Evolutionary conservation across 30 jellyfish, hydroid and myxozoan species (phyloP).

Genomic region (Mastigias papua): DNA sequence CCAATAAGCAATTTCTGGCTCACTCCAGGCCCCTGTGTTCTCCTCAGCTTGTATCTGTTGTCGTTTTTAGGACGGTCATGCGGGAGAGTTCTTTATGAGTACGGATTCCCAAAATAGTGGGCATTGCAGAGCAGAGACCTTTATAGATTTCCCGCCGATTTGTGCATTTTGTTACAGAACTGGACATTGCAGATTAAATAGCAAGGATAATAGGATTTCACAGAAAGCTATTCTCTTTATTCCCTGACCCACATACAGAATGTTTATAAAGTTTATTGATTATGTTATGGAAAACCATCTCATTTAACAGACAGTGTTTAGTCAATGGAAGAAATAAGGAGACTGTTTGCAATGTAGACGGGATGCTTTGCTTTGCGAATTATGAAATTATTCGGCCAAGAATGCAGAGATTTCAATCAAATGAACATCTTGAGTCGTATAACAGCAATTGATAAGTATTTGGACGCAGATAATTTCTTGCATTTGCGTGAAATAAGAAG

Average conservation of each 20-base stretch:
- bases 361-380: constrained; percentile 9
- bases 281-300: constrained; percentile 12
- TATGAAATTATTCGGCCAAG: not conserved
- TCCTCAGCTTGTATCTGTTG: constrained; percentile 20
- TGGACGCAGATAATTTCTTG: not conserved
- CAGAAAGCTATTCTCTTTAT: not conserved
- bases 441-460: not conserved
- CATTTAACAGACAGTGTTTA: constrained; percentile 23
- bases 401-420: too few species aligned
- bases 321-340: constrained; percentile 26
- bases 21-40: constrained; percentile 45
- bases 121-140: not conserved
- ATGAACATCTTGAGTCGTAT: too few species aligned
- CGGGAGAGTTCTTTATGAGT: constrained; percentile 3
- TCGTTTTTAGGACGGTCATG: not conserved
- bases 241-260: constrained; percentile 20
- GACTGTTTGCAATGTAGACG: not conserved
- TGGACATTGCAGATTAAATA: constrained; percentile 8
- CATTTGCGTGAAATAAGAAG: not conserved
- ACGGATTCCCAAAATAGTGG: constrained; percentile 15
- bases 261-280: constrained; percentile 16
- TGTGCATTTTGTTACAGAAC: not conserved
- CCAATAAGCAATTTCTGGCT: not conserved
- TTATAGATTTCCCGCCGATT: constrained; percentile 22
- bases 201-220: not conserved